phyloP scores from a whole-genome alignment of 53 echinoderm and acorn worm genomes.

The Glandiceps talaboti region DNA sequence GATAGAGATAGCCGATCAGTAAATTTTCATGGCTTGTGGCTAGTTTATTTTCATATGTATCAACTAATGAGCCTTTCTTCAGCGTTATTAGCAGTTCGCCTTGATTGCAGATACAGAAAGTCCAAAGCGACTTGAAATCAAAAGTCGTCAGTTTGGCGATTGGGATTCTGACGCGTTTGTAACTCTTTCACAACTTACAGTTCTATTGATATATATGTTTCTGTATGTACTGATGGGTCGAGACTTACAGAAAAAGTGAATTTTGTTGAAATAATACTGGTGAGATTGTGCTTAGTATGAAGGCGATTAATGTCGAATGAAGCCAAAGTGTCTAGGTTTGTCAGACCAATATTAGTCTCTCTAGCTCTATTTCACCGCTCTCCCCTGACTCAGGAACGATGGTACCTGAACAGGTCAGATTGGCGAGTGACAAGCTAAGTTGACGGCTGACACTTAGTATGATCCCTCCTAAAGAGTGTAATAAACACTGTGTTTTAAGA shows the following conservation, averaged over 20 bases:
- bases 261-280: no score
- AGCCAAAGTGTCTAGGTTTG: neutral
- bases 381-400: neutral
- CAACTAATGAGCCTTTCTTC: neutral
- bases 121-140: neutral
- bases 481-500: neutral
- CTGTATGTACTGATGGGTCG: no score
- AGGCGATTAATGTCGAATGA: no score
- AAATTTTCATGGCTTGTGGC: neutral
- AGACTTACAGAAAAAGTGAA: no score
- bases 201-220: no score
- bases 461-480: neutral
- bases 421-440: neutral
- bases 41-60: neutral
- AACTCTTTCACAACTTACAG: no score
- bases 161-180: neutral
- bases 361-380: neutral
- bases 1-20: neutral
- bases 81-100: neutral
- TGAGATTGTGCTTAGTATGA: no score
- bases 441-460: neutral
- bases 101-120: neutral
- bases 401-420: conserved; percentile 2
- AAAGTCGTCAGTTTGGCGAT: neutral
- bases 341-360: neutral